Evolutionary conservation across 2,797 vertebrate species (phyloP), one percentile per base, ranked within the genome.

Genomic region (Malurus splendens): DNA sequence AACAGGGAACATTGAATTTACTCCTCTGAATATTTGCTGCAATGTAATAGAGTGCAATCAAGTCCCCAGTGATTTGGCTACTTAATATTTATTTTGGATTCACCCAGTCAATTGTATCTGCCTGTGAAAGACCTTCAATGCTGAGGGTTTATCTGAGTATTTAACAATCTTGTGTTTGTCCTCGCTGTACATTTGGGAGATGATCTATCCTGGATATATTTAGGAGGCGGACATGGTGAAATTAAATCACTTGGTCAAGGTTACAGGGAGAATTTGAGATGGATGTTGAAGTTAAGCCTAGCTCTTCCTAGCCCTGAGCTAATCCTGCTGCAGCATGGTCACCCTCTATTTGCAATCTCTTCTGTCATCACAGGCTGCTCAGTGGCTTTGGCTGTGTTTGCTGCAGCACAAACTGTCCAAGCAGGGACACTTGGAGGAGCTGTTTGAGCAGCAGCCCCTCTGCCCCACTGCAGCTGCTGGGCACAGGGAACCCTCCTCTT

Each of bases 191-290:
- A 1, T 66, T 36, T 61, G 56, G 80, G 71, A 47, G 41, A 14
- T 84, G 75, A 84, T 90, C 51, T 51, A 5, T 67, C 1, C 0
- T 27, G 54, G 84, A 2, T 70, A 14, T 33, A 45, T 45, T 17
- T 60, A 85, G 73, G 64, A 62, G 85, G 65, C 0, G 2, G 81
- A 51, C 65, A 23, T 0, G 9, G 76, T 64, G 89, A 89, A 86
- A 89, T 66, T 61, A 57, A 89, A 87, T 89, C 73, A 51, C 79
- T 90, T 27, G 76, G 82, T 85, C 76, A 85, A 87, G 87, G 93
- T 91, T 90, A 82, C 18, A 5, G 76, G 85, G 39, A 89, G 79
- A 72, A 87, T 80, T 48, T 48, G 79, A 61, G 73, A 85, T 81
- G 66, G 76, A 86, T 89, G 81, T 56, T 88, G 76, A 87, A 91